Conservation (phyloP, 2,888 invertebrate species). For the Apamea sordens region DNA sequence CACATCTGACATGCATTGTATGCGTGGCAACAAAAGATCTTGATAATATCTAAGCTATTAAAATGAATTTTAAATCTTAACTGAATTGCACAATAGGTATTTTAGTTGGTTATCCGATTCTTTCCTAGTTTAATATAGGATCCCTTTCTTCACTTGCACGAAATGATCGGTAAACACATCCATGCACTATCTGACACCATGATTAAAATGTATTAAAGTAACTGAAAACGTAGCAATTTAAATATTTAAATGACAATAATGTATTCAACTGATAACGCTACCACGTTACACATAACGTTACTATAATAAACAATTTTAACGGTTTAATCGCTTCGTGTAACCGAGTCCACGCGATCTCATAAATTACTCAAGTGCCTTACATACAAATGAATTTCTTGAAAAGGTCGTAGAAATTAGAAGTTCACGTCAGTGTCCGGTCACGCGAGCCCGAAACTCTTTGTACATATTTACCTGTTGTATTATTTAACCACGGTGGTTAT, state of each 20-base stretch:
- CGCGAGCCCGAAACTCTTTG: constrained; percentile 82
- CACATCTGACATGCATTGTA: background rate
- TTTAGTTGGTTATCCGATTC: background rate
- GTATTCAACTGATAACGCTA: constrained; percentile 55
- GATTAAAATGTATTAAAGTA: background rate
- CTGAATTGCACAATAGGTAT: background rate
- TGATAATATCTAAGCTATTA: background rate
- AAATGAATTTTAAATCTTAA: background rate
- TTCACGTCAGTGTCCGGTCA: constrained; percentile 86
- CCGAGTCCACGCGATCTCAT: constrained; percentile 81
- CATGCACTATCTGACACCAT: background rate
- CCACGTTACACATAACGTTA: constrained; percentile 51
- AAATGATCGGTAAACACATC: background rate
- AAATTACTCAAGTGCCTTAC: constrained; percentile 77
- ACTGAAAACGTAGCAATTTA: constrained; percentile 4
- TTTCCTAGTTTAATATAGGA: background rate
- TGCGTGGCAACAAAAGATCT: background rate
- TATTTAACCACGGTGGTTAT: constrained; percentile 75
- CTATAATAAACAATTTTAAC: constrained; percentile 79
- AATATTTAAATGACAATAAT: constrained; percentile 37
- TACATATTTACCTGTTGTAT: constrained; percentile 81
- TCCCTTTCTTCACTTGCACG: background rate
- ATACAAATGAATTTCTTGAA: constrained; percentile 88
- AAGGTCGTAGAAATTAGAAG: constrained; percentile 89
- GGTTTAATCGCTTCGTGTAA: constrained; percentile 74